Conservation (phyloP, 64 coral and sea anemone species). For the Platygyra sinensis region DNA sequence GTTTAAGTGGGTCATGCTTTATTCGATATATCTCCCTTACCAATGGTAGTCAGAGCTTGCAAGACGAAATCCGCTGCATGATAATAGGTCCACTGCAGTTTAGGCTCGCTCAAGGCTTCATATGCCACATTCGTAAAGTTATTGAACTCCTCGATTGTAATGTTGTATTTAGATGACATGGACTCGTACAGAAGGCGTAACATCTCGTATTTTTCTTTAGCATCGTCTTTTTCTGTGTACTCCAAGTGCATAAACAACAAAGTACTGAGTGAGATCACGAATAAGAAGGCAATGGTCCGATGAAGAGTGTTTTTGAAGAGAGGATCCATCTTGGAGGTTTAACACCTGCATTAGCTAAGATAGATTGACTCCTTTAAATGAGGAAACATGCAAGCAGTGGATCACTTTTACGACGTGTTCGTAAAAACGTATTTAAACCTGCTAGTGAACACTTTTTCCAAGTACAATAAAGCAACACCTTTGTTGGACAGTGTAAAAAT, state of each 20-base stretch:
- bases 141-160: constrained; percentile 53
- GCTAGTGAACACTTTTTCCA: no score
- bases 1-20: neutral
- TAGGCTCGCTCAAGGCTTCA: constrained; percentile 24
- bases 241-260: constrained; percentile 47
- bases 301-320: constrained; percentile 34
- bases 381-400: no score
- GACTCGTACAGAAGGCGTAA: constrained; percentile 32
- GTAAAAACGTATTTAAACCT: no score
- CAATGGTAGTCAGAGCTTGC: constrained; percentile 59
- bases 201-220: constrained; percentile 10
- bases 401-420: no score
- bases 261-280: neutral
- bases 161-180: constrained; percentile 67
- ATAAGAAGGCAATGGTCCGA: neutral
- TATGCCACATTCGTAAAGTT: constrained; percentile 21
- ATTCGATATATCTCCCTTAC: constrained; percentile 4
- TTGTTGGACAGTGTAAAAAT: no score
- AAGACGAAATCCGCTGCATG: constrained; percentile 8
- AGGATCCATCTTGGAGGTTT: constrained; percentile 1
- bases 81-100: constrained; percentile 25
- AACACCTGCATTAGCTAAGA: no score
- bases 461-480: no score
- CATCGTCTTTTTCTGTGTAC: constrained; percentile 34
- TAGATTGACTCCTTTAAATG: no score